Evolutionary conservation across 2,888 invertebrate genomes (phyloP), one percentile per base, ranked within the genome.

Genomic region (Gortyna flavago): DNA sequence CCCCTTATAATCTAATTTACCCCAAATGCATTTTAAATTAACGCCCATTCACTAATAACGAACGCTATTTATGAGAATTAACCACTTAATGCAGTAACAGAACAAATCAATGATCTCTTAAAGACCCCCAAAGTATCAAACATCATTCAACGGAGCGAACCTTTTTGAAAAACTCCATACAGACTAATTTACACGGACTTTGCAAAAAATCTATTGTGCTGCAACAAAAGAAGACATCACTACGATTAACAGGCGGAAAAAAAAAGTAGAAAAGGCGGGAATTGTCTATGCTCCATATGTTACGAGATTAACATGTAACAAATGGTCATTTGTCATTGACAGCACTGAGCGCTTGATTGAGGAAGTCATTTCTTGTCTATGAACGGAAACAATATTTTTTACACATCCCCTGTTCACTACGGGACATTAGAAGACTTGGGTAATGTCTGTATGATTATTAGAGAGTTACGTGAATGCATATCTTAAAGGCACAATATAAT

Each of bases 201-300:
- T 92, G 95, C 95, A 95, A 96, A 96, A 96, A 95, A 91, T 29
- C 94, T 83, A 93, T 96, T 96, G 96, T 96, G 90, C 85, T 85
- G 91, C 90, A 93, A 96, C 94, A 96, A 96, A 96, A 94, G 96
- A 96, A 96, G 96, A 96, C 94, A 95, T 96, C 96, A 95, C 88
- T 89, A 89, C 80, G 81, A 83, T 76, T 73, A 78, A 79, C 73
- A 70, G 67, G 61, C 86, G 84, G 89, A 90, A 92, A 92, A 94
- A 94, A 93, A 89, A 95, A 93, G 89, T 86, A 89, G 89, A 88
- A 91, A 92, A 92, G 92, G 92, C 91, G 93, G 94, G 93, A 85
- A 92, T 93, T 92, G 93, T 94, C 93, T 95, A 94, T 95, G 89
- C 92, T 92, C 95, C 96, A 95, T 95, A 95, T 95, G 96, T 91